Evolutionary conservation across 2,888 invertebrate species (phyloP), one percentile per base, ranked within the genome.

Genomic region (Diloba caeruleocephala): DNA sequence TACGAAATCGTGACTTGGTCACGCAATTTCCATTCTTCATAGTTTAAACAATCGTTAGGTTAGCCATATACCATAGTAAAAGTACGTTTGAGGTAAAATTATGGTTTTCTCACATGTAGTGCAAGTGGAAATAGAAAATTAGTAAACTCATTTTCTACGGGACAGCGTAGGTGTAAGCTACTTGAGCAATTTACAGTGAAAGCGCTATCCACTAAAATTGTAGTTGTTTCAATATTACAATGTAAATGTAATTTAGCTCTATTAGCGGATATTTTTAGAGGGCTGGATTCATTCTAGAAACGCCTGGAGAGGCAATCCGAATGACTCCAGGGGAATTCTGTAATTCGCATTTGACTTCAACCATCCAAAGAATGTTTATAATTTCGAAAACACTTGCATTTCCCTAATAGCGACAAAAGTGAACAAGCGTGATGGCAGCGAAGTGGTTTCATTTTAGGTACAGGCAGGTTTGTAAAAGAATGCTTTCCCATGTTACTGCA

Each of bases 1-100:
- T 77, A 79, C 76, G 84, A 85, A 85, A 83, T 73, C 59, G 42
- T 52, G 69, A 74, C 48, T 68, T 57, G 63, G 64, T 73, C 59
- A 72, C 72, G 67, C 72, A 69, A 65, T 64, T 69, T 51, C 54
- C 56, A 62, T 52, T 67, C 52, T 50, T 55, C 57, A 48, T 49
- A 46, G 32, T 48, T 42, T 21, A 48, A 44, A 41, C 42, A 39
- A 23, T 21, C 14, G 19, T 28, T 19, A 34, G 21, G 10, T 50
- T 43, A 10, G 9, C 53, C 59, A 46, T 45, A 49, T 42, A 38
- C 29, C 23, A 10, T 7, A 19, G 2, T 10, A 12, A 2, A 36
- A 9, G 5, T 23, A 31, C 21, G n/a, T 12, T 31, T 28, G 8
- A 17, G 10, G 10, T 9, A 10, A 42, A 23, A 37, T n/a, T n/a